These are phyloP conservation scores for Zeus faber DNA, from an alignment of 2,113 vertebrate genomes.

Conservation along the genomic window DNA sequence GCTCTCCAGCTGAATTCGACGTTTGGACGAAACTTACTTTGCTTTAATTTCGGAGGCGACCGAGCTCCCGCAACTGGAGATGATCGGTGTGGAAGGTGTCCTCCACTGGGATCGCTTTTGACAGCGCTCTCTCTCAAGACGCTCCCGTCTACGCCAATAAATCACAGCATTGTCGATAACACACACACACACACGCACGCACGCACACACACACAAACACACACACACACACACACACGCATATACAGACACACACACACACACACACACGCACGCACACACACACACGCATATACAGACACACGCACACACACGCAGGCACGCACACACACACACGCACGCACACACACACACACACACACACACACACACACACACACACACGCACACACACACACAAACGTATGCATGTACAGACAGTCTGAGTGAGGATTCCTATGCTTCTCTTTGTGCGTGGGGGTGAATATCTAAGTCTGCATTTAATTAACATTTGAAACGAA, in stretches of 20 bases:
- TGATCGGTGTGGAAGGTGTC: no score
- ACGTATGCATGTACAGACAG: background rate
- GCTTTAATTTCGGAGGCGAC: no score
- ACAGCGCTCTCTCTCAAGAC: background rate
- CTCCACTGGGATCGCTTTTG: no score
- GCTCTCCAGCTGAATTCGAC: constrained; percentile 39
- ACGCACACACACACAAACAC: background rate
- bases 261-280: background rate
- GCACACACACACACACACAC: background rate
- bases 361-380: background rate
- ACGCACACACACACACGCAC: background rate
- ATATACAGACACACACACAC: background rate
- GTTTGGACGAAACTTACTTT: constrained; percentile 31
- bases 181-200: background rate
- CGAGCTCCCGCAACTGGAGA: no score
- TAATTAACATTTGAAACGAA: no score
- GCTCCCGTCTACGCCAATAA: no score
- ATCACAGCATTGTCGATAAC: background rate
- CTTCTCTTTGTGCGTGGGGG: no score
- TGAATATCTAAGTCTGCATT: no score
- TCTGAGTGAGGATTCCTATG: no score
- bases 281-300: background rate
- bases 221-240: background rate
- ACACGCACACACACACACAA: background rate
- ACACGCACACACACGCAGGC: background rate